Evolutionary conservation across 2,888 invertebrate species (phyloP).

Genomic region (Tethea ocularis): DNA sequence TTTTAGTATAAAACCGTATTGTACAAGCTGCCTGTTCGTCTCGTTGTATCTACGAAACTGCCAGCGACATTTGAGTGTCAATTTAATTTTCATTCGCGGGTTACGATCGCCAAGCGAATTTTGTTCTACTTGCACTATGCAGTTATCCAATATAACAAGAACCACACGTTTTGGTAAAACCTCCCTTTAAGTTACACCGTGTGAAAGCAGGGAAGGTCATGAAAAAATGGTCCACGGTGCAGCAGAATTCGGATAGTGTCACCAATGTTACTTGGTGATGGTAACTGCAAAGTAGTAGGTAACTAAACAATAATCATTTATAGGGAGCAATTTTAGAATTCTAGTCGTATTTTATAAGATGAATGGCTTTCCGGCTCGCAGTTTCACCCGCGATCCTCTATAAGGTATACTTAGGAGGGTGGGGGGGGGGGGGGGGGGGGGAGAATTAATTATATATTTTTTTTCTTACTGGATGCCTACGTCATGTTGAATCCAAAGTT

Average conservation of each 20-base stretch:
- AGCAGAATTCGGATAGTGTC: slow-evolving; percentile 25
- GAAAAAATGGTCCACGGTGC: slow-evolving; percentile 17
- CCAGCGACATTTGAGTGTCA: slow-evolving; percentile 26
- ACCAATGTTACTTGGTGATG: slow-evolving; percentile 28
- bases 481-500: no score
- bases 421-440: no score
- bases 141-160: slow-evolving; percentile 20
- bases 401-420: no score
- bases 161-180: not conserved
- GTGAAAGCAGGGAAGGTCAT: slow-evolving; percentile 16
- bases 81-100: slow-evolving; percentile 49
- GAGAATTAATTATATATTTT: no score
- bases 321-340: slow-evolving; percentile 8
- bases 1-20: not conserved
- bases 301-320: slow-evolving; percentile 35
- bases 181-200: not conserved
- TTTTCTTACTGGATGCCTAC: no score
- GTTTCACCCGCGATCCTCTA: no score
- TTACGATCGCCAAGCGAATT: slow-evolving; percentile 36
- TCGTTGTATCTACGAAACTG: slow-evolving; percentile 4
- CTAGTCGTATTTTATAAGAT: not conserved
- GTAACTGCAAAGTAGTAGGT: slow-evolving; percentile 30
- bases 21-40: not conserved
- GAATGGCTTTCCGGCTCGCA: no score
- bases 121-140: slow-evolving; percentile 32